phyloP scores from a whole-genome alignment of 2,888 invertebrate species.

The Habrosyne pyritoides region DNA sequence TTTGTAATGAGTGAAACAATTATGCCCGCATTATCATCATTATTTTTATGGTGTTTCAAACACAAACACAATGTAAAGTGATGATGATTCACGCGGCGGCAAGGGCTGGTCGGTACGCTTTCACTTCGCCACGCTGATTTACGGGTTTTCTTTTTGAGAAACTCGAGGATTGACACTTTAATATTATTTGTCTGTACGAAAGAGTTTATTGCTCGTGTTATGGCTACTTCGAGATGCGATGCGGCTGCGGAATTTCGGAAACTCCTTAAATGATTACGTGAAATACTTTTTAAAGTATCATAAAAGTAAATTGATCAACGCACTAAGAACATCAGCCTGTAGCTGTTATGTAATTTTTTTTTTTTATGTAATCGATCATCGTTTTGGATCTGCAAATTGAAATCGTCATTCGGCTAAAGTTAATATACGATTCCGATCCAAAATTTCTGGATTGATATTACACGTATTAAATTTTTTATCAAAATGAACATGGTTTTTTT shows the following conservation, averaged over 20 bases:
- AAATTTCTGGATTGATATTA: too few relatives aligned
- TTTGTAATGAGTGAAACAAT: background rate
- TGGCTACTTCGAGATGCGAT: background rate
- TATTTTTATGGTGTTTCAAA: background rate
- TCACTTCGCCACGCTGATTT: background rate
- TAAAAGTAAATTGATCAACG: background rate
- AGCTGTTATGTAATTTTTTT: background rate
- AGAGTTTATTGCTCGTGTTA: background rate
- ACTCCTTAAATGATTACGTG: background rate
- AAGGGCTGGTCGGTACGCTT: constrained; percentile 1
- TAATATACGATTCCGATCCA: too few relatives aligned
- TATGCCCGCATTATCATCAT: background rate
- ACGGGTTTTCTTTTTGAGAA: background rate
- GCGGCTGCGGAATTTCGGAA: background rate
- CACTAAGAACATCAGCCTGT: background rate
- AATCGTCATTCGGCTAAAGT: too few relatives aligned
- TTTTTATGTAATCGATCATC: background rate
- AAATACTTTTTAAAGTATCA: background rate
- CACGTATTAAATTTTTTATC: too few relatives aligned
- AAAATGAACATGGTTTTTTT: too few relatives aligned
- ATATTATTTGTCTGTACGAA: background rate
- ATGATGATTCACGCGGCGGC: background rate
- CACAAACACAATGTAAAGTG: background rate
- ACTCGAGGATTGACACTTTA: background rate
- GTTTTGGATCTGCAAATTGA: too few relatives aligned